Percentiles rank a stretch among this genome's conserved stretches.
Evolutionary conservation across 2,797 vertebrate genomes (phyloP).

Genomic region (Ctenopoma multispine): DNA sequence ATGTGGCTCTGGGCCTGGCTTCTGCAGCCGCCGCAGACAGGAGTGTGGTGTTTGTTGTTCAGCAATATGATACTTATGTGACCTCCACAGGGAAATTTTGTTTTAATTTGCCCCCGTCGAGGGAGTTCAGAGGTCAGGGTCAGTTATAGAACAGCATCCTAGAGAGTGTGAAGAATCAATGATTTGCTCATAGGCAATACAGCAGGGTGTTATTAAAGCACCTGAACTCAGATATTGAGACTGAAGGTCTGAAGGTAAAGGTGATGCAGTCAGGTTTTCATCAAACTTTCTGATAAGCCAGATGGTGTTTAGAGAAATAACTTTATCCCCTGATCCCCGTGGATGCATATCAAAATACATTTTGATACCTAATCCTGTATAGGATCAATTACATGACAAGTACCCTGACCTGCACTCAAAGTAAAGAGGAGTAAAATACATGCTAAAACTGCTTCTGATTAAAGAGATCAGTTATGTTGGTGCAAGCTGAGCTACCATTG

Average conservation of each 20-base stretch:
- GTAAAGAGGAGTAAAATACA: neutral
- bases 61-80: slow-evolving; percentile 37
- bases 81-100: slow-evolving; percentile 13
- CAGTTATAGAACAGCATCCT: slow-evolving; percentile 2
- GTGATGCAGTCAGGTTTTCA: neutral
- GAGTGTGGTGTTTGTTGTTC: slow-evolving; percentile 41
- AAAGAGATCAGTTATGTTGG: neutral
- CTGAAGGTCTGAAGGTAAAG: too few species aligned
- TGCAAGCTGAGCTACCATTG: neutral
- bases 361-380: too few species aligned
- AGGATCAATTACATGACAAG: too few species aligned
- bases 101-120: slow-evolving; percentile 21
- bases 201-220: neutral
- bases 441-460: neutral
- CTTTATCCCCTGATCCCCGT: neutral
- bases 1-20: slow-evolving; percentile 19
- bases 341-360: too few species aligned
- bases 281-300: slow-evolving; percentile 31
- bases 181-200: slow-evolving; percentile 8
- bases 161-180: slow-evolving; percentile 18
- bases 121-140: slow-evolving; percentile 43
- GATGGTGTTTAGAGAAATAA: slow-evolving; percentile 23
- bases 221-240: too few species aligned
- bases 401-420: neutral
- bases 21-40: slow-evolving; percentile 28